These are phyloP conservation scores for Aegithalos caudatus DNA, from an alignment of 2,113 vertebrate species.

Conservation along the genomic window DNA sequence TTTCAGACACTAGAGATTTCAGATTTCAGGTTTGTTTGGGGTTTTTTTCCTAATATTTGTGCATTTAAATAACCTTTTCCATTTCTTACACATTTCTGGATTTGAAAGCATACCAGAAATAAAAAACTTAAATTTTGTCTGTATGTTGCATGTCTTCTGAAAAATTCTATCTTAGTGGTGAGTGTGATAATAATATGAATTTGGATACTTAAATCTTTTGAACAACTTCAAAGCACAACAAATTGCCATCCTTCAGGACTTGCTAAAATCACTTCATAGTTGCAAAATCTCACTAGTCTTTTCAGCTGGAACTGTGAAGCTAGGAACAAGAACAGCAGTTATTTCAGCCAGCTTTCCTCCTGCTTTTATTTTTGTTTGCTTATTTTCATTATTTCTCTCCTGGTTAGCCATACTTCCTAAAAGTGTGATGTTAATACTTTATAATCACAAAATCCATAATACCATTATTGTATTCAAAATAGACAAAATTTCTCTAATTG, in stretches of 20 bases:
- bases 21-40: neutral
- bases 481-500: neutral
- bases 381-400: neutral
- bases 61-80: neutral
- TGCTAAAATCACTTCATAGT: neutral
- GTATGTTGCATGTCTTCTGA: neutral
- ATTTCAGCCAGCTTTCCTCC: neutral
- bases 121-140: neutral
- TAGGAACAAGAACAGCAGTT: neutral
- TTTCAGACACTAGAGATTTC: neutral
- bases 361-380: neutral
- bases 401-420: neutral
- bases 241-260: neutral
- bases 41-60: neutral
- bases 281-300: neutral
- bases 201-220: neutral
- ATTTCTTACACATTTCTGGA: neutral
- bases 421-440: neutral
- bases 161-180: neutral
- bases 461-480: neutral
- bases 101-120: neutral
- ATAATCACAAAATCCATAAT: neutral
- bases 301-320: neutral
- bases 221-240: neutral
- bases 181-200: neutral